These are phyloP conservation scores for Psammodynastes pulverulentus DNA, from an alignment of 2,113 vertebrate genomes.

Conservation along the genomic window DNA sequence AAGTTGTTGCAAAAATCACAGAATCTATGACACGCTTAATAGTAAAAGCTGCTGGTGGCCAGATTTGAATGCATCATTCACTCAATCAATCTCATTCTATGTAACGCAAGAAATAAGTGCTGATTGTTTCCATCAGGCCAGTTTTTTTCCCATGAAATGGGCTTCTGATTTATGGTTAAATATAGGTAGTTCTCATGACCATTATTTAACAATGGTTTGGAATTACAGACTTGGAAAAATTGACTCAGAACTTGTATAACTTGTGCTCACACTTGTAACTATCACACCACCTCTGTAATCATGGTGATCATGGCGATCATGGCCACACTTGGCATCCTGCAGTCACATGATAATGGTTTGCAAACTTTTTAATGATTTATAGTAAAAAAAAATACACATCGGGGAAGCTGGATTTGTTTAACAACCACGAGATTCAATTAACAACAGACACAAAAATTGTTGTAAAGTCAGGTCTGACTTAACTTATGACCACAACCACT, in stretches of 20 bases:
- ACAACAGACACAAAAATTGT: background rate
- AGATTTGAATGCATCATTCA: background rate
- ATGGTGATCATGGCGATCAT: background rate
- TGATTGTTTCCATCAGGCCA: conserved; percentile 4
- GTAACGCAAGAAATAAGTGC: background rate
- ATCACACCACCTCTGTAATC: background rate
- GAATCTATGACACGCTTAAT: background rate
- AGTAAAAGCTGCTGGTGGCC: background rate
- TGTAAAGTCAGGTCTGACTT: background rate
- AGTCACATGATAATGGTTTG: no score
- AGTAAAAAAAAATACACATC: no score
- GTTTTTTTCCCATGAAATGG: background rate
- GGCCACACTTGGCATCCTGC: no score
- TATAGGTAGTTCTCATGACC: background rate
- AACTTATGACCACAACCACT: background rate
- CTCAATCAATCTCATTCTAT: background rate
- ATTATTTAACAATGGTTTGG: background rate
- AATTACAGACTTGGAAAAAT: background rate
- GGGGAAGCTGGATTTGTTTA: no score
- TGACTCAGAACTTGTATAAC: background rate
- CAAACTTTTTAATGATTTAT: no score
- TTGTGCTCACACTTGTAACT: background rate
- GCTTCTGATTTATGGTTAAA: background rate
- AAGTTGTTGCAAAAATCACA: background rate
- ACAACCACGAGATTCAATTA: background rate